A percentile compares a stretch with the other conserved stretches of the same genome.
These are phyloP conservation scores for Timema cristinae DNA, from an alignment of 2,888 invertebrate species.

Conservation along the genomic window DNA sequence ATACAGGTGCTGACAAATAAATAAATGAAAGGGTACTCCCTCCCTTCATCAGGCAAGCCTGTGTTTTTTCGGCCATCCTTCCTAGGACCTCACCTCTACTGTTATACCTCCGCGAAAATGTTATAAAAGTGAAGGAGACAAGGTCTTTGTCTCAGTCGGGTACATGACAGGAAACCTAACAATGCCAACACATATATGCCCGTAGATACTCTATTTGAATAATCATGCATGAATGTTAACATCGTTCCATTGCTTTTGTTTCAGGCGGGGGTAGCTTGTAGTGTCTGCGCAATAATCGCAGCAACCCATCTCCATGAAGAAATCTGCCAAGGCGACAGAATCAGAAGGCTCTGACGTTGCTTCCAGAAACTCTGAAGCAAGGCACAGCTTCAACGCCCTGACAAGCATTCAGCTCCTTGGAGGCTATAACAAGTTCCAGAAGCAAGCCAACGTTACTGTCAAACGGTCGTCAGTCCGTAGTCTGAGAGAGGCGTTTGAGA, in stretches of 20 bases:
- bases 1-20: too few species aligned
- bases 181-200: too few species aligned
- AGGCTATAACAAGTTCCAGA: conserved; percentile 5
- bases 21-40: too few species aligned
- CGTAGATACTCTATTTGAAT: too few species aligned
- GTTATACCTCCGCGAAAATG: too few species aligned
- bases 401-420: conserved; percentile 5
- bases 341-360: conserved; percentile 3
- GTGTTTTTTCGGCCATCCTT: too few species aligned
- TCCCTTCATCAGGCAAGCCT: too few species aligned
- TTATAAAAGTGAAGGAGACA: too few species aligned
- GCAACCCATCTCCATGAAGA: conserved; percentile 12
- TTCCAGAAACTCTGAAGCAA: conserved; percentile 5
- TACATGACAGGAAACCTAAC: too few species aligned
- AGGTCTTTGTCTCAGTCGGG: too few species aligned
- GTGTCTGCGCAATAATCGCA: neutral
- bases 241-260: neutral
- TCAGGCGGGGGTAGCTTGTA: conserved; percentile 9
- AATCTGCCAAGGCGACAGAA: conserved; percentile 1
- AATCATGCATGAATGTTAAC: too few species aligned
- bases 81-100: too few species aligned
- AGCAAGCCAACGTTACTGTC: conserved; percentile 5
- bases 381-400: neutral
- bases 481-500: conserved; percentile 17
- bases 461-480: conserved; percentile 13